A percentile compares a stretch with the other conserved stretches of the same genome.
These are phyloP conservation scores for Rhynchonycteris naso DNA, from an alignment of 2,797 vertebrate genomes.

Conservation along the genomic window DNA sequence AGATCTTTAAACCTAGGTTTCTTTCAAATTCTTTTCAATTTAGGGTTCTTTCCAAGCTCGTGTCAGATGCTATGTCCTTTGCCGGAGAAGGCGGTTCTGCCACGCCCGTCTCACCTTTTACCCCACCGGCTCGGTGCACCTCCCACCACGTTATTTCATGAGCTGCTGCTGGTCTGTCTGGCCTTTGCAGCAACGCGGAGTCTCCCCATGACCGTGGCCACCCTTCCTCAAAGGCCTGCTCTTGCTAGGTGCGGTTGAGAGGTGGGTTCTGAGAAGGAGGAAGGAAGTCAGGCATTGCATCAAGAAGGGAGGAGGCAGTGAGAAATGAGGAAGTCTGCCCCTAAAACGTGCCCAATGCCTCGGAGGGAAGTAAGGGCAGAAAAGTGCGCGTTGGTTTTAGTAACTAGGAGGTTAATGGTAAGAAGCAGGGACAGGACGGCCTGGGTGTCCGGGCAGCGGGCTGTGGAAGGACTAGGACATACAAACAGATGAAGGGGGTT, in stretches of 20 bases:
- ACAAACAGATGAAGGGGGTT: too few species aligned
- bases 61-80: not conserved
- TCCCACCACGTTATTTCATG: not conserved
- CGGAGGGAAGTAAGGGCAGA: not conserved
- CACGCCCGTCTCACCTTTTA: not conserved
- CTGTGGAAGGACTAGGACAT: not conserved
- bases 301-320: not conserved
- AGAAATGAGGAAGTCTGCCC: not conserved
- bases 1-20: not conserved
- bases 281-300: not conserved
- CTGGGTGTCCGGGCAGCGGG: too few species aligned
- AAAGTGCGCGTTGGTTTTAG: not conserved
- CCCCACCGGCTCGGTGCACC: not conserved
- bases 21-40: not conserved
- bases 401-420: not conserved
- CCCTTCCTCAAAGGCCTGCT: not conserved
- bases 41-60: not conserved
- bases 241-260: not conserved
- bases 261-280: not conserved
- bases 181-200: not conserved
- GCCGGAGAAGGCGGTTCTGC: not conserved
- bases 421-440: not conserved
- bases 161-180: not conserved
- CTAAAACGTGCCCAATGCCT: not conserved
- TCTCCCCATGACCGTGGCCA: not conserved